Evolutionary conservation across 2,797 vertebrate genomes (phyloP).

Genomic region (Parotocinclus haroldoi): DNA sequence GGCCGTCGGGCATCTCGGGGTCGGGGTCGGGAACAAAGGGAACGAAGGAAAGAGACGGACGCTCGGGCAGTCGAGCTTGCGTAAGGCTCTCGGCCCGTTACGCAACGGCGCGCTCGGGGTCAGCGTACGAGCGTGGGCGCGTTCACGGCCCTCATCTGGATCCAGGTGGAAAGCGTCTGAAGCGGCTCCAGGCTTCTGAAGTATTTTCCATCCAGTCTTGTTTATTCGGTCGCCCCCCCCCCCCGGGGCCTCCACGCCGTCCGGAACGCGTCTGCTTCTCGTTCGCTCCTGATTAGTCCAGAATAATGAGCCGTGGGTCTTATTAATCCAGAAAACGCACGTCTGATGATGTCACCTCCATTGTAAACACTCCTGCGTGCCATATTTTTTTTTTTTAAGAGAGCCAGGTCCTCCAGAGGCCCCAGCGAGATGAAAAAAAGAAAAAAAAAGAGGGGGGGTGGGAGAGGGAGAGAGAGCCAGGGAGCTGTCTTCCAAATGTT

Average conservation of each 20-base stretch:
- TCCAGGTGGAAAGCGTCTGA: conserved; percentile 5
- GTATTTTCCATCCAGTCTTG: conserved; percentile 10
- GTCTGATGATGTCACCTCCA: not conserved
- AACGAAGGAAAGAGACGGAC: not conserved
- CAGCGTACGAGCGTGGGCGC: not conserved
- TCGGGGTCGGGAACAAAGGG: not conserved
- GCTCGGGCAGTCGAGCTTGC: not conserved
- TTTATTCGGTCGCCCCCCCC: not conserved
- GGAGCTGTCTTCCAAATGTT: conserved; percentile 75
- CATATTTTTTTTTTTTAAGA: conserved; percentile 56
- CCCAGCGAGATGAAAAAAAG: conserved; percentile 25
- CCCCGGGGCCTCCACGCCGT: not conserved
- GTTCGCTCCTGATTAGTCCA: not conserved
- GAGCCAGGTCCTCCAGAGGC: conserved; percentile 38
- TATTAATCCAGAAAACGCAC: not conserved
- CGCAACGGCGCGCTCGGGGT: not conserved
- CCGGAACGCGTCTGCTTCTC: not conserved
- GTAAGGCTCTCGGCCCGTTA: not conserved
- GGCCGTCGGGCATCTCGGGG: not conserved
- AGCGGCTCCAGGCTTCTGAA: not conserved
- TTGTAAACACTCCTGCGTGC: conserved; percentile 2
- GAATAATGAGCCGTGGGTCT: not conserved
- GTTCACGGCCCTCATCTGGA: not conserved
- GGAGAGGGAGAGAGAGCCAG: no score
- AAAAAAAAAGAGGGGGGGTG: no score